Percentiles rank a stretch among this genome's conserved stretches.
Conservation (phyloP, 2,797 vertebrate genomes). For the Xiphorhynchus erythropygius region DNA sequence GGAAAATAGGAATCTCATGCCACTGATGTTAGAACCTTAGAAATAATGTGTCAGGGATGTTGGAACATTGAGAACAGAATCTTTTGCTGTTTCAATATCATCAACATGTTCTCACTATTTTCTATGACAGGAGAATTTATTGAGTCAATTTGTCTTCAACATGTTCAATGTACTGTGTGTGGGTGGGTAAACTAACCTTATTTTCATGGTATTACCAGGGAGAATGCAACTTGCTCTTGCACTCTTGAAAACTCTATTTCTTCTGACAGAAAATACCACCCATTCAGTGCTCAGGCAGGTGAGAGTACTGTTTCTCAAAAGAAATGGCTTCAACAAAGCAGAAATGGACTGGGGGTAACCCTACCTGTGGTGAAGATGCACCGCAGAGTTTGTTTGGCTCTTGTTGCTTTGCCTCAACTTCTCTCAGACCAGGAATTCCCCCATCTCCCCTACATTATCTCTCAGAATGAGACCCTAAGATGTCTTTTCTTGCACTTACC, state of each 20-base stretch:
- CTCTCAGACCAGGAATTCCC: neutral
- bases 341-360: rapidly evolving
- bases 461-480: neutral
- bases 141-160: slow-evolving; percentile 42
- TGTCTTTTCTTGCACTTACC: neutral
- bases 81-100: slow-evolving; percentile 21
- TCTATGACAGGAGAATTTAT: slow-evolving; percentile 36
- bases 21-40: neutral
- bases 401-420: neutral
- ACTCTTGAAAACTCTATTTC: neutral
- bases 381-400: neutral
- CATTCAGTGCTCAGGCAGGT: neutral
- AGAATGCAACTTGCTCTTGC: neutral
- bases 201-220: neutral
- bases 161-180: neutral
- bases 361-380: neutral
- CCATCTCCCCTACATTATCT: neutral
- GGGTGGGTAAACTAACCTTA: slow-evolving; percentile 24
- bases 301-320: neutral
- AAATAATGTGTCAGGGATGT: slow-evolving; percentile 21
- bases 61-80: slow-evolving; percentile 13
- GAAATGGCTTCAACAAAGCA: neutral
- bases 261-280: neutral
- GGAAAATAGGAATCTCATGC: neutral
- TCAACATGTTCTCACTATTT: slow-evolving; percentile 19